These are phyloP conservation scores for Acleris emargana DNA, from an alignment of 2,888 invertebrate genomes.

Conservation along the genomic window DNA sequence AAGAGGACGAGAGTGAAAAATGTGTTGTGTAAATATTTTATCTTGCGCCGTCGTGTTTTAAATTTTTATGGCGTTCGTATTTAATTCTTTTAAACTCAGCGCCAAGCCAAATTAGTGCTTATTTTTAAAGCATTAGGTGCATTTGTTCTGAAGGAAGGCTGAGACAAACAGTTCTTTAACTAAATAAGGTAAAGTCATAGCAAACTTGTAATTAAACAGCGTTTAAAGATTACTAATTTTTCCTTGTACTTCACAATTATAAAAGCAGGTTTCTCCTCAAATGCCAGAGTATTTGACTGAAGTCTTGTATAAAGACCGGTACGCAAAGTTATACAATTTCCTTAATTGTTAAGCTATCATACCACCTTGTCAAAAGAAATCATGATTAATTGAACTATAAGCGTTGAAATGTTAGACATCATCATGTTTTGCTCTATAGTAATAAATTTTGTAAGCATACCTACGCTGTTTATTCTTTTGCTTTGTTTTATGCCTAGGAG, in stretches of 20 bases:
- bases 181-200: background rate
- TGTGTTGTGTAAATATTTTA: constrained; percentile 26
- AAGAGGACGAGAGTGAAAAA: constrained; percentile 7
- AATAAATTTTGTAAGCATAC: no score
- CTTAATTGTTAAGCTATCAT: no score
- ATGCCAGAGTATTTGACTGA: background rate
- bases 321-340: no score
- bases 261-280: no score
- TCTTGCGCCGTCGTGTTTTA: background rate
- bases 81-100: background rate
- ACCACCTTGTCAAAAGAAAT: no score
- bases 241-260: background rate
- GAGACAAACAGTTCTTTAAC: background rate
- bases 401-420: no score
- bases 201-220: background rate
- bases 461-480: no score
- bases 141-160: background rate
- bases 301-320: background rate
- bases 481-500: no score
- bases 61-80: constrained; percentile 5
- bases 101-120: background rate
- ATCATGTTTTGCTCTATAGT: no score
- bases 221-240: background rate
- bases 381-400: no score
- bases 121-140: background rate